These are phyloP conservation scores for Thunnus maccoyii DNA, from an alignment of 2,113 vertebrate species.

Conservation along the genomic window DNA sequence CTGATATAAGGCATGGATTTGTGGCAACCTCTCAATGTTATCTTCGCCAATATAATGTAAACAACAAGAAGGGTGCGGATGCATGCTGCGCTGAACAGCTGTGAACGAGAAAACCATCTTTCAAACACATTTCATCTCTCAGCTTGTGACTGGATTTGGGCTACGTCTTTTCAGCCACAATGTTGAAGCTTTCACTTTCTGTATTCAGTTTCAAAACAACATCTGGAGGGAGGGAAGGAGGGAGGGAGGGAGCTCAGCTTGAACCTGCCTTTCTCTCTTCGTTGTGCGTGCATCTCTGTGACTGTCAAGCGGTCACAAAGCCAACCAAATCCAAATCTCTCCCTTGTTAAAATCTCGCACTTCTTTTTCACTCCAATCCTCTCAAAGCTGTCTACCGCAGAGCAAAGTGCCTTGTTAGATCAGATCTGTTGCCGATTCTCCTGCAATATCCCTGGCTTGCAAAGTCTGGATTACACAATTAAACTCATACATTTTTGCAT, in stretches of 20 bases:
- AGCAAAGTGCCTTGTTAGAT: slow-evolving; percentile 75
- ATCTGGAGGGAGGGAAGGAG: slow-evolving; percentile 35
- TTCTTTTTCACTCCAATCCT: slow-evolving; percentile 53
- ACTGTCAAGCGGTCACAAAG: slow-evolving; percentile 63
- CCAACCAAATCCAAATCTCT: slow-evolving; percentile 70
- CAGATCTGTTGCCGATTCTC: slow-evolving; percentile 56
- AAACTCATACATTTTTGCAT: slow-evolving; percentile 64
- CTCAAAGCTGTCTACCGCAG: slow-evolving; percentile 67
- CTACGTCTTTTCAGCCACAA: slow-evolving; percentile 29
- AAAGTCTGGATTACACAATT: slow-evolving; percentile 72
- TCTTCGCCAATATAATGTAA: not conserved
- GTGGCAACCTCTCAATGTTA: not conserved
- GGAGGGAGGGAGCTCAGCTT: slow-evolving; percentile 38
- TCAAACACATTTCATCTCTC: slow-evolving; percentile 19
- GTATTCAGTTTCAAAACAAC: slow-evolving; percentile 58
- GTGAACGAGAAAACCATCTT: slow-evolving; percentile 2
- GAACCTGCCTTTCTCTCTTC: slow-evolving; percentile 57
- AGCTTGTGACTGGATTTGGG: slow-evolving; percentile 36
- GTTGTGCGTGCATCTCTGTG: slow-evolving; percentile 51
- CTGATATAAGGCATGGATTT: not conserved
- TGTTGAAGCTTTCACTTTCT: slow-evolving; percentile 45
- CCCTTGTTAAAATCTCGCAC: slow-evolving; percentile 76
- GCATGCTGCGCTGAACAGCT: not conserved
- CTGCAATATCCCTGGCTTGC: slow-evolving; percentile 52
- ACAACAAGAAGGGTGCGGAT: not conserved